A percentile compares a stretch with the other conserved stretches of the same genome.
Evolutionary conservation across 1,140 invertebrate genomes (phyloP).

Genomic region (Drosophila pseudoananassae): DNA sequence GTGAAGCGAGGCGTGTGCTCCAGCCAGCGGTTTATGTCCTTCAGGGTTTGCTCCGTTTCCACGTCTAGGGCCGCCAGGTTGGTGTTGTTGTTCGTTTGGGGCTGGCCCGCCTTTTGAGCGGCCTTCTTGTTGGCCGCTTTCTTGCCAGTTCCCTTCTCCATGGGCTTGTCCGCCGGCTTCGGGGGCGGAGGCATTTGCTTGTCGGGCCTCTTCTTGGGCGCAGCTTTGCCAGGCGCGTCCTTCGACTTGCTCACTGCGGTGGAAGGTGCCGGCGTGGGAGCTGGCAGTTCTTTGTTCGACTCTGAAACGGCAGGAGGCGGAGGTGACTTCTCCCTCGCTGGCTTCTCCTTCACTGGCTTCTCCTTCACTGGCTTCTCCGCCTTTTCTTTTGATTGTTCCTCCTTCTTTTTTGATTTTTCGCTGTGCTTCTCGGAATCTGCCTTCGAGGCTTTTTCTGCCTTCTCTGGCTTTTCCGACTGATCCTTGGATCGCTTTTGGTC

Average conservation of each 20-base stretch:
- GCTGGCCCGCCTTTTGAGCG: constrained; percentile 46
- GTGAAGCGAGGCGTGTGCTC: constrained; percentile 91
- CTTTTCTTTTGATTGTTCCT: constrained; percentile 37
- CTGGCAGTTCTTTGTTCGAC: constrained; percentile 7
- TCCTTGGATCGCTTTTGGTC: constrained; percentile 59
- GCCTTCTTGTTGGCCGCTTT: constrained; percentile 67
- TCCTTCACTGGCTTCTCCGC: constrained; percentile 21
- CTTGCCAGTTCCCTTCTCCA: constrained; percentile 54
- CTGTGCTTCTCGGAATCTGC: constrained; percentile 29
- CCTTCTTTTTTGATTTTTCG: constrained; percentile 62
- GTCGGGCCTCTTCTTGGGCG: constrained; percentile 55
- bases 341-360: constrained; percentile 17
- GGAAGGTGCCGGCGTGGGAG: background rate
- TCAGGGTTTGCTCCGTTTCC: constrained; percentile 92
- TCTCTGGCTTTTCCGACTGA: background rate
- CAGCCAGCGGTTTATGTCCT: constrained; percentile 95
- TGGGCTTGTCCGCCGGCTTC: constrained; percentile 58
- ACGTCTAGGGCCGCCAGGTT: constrained; percentile 91
- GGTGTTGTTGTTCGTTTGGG: constrained; percentile 85
- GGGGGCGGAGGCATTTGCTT: constrained; percentile 74
- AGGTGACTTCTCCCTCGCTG: constrained; percentile 17
- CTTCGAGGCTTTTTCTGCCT: constrained; percentile 13
- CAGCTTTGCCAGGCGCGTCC: constrained; percentile 33
- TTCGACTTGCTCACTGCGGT: constrained; percentile 35
- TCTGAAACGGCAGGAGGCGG: background rate